Evolutionary conservation across 2,797 vertebrate species (phyloP).

Genomic region (Choloepus didactylus): DNA sequence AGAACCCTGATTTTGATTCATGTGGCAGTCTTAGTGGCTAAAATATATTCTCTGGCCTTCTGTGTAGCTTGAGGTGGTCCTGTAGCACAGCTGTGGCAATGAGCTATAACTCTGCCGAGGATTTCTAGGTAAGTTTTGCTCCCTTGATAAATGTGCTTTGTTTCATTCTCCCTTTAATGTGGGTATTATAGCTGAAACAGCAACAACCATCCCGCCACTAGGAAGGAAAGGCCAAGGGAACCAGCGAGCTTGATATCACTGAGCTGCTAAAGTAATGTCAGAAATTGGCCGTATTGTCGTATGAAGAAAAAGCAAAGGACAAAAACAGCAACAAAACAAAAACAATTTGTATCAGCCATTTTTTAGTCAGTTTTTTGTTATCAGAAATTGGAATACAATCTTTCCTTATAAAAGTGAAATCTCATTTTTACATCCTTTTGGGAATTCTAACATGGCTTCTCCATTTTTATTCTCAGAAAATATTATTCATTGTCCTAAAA

Average conservation of each 20-base stretch:
- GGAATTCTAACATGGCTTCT: background rate
- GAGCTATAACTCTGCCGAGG: background rate
- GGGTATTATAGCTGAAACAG: background rate
- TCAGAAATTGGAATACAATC: background rate
- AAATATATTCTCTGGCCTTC: background rate
- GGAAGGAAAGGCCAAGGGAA: background rate
- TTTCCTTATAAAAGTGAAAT: background rate
- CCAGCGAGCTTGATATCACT: background rate
- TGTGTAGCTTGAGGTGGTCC: background rate
- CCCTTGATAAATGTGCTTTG: background rate
- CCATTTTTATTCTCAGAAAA: constrained; percentile 66
- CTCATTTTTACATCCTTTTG: background rate
- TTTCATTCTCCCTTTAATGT: background rate
- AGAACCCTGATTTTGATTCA: background rate
- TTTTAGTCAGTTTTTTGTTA: constrained; percentile 23
- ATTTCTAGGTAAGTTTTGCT: background rate
- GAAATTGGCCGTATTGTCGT: background rate
- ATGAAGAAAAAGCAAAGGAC: background rate
- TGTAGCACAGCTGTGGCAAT: background rate
- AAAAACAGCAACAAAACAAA: background rate
- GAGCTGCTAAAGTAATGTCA: background rate
- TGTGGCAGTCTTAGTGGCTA: background rate
- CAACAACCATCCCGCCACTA: background rate
- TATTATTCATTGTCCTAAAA: background rate
- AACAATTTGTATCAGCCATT: background rate